Evolutionary conservation across 23 tunicate species (phyloP), one percentile per base, ranked within the genome.

Genomic region (Botrylloides violaceus): DNA sequence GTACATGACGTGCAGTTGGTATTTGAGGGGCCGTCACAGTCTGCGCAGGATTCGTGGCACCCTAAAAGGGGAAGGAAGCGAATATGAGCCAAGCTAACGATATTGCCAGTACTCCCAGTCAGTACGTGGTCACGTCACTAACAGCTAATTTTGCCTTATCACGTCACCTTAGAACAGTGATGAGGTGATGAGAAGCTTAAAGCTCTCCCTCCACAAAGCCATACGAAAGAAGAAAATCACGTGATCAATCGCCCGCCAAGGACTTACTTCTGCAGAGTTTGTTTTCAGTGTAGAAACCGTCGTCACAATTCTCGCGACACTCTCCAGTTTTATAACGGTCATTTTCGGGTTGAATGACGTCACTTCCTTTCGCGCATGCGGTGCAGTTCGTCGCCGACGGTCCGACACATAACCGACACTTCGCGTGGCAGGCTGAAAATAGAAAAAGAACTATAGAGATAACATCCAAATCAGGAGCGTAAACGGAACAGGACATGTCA

Each of bases 11-110:
- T 68, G 47, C 74, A 68, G 28, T 68, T 68, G 29, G 57, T 43
- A 30, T 68, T 68, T 37, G 56, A 38, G 19, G 74, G 74, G 1
- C 74, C 74, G 59, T 68, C 57, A 23, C 74, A 68, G 35, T 28
- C 21, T 18, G 56, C 74, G 47, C 74, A 68, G 9, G 74, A 32
- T 36, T 68, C 74, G 59, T 68, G 74, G 59, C 74, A 68, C 9
- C 56, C 74, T 68, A 23, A 31, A 64, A 29, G n/a, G n/a, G n/a
- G n/a, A n/a, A n/a, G n/a, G n/a, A n/a, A n/a, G n/a, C n/a, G n/a
- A n/a, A n/a, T n/a, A n/a, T n/a, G n/a, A n/a, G n/a, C n/a, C n/a
- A n/a, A n/a, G n/a, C n/a, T n/a, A n/a, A n/a, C n/a, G n/a, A n/a
- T n/a, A n/a, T n/a, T n/a, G n/a, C n/a, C n/a, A n/a, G n/a, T n/a